Conservation (phyloP, 2,797 vertebrate genomes). For the Synaphobranchus kaupii region DNA sequence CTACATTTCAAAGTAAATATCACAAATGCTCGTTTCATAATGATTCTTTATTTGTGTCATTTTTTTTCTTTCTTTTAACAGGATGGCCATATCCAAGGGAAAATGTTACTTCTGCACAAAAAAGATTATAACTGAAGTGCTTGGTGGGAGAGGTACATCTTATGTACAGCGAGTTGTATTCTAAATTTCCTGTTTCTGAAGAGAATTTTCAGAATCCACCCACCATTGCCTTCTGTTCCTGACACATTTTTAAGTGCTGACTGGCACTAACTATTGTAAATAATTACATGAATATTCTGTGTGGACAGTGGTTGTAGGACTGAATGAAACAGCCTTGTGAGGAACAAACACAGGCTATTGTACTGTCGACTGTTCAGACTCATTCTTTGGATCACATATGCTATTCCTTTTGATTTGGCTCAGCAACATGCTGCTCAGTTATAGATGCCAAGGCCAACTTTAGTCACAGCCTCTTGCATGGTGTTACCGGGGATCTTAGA, state of each 20-base stretch:
- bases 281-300: background rate
- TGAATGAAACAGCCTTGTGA: background rate
- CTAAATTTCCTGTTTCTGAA: background rate
- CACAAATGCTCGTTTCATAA: background rate
- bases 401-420: background rate
- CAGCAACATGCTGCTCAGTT: background rate
- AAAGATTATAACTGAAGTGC: background rate
- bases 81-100: background rate
- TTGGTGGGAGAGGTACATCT: background rate
- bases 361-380: background rate
- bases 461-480: background rate
- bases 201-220: background rate
- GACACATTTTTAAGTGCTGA: background rate
- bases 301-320: background rate
- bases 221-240: background rate
- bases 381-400: background rate
- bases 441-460: background rate
- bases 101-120: background rate
- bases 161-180: background rate
- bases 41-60: background rate
- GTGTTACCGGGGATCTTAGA: background rate
- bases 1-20: background rate
- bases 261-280: background rate
- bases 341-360: too few species aligned
- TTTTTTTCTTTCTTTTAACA: too few species aligned